Evolutionary conservation across 2,888 invertebrate genomes (phyloP).

Genomic region (Tryphoninae sp.): DNA sequence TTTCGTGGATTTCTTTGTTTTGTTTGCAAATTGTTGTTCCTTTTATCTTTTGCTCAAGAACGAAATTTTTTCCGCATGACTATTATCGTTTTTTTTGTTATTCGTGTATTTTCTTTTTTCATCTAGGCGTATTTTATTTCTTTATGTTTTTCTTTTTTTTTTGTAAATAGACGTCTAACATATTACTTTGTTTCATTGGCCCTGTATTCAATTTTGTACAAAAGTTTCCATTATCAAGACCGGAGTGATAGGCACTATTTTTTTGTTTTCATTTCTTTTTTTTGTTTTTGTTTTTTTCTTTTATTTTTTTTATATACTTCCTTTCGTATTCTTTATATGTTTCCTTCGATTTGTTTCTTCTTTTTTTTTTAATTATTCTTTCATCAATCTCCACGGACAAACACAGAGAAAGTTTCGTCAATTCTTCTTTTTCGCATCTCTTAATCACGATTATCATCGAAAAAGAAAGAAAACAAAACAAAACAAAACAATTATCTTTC

Average conservation of each 20-base stretch:
- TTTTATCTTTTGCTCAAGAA: slow-evolving; percentile 13
- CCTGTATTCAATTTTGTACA: slow-evolving; percentile 80
- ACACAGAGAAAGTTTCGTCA: slow-evolving; percentile 34
- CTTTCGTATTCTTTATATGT: slow-evolving; percentile 31
- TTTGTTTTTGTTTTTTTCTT: slow-evolving; percentile 69
- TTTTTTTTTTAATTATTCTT: not conserved
- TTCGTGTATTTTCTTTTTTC: slow-evolving; percentile 36
- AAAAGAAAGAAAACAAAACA: not conserved
- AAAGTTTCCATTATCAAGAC: slow-evolving; percentile 74
- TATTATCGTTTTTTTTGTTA: not conserved
- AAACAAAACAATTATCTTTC: not conserved
- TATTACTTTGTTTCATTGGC: slow-evolving; percentile 73
- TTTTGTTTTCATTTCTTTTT: slow-evolving; percentile 66
- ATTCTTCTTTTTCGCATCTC: not conserved
- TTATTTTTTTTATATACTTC: slow-evolving; percentile 34
- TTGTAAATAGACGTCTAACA: slow-evolving; percentile 73
- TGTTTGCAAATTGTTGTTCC: not conserved
- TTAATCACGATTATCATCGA: slow-evolving; percentile 28
- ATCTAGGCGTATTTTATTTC: slow-evolving; percentile 59
- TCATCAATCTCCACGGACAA: slow-evolving; percentile 35
- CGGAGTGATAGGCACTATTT: slow-evolving; percentile 78
- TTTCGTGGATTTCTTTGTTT: slow-evolving; percentile 3
- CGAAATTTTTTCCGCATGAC: slow-evolving; percentile 33
- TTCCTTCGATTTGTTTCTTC: slow-evolving; percentile 1
- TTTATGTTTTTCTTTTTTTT: slow-evolving; percentile 58